These are phyloP conservation scores for Drosophila mercatorum DNA, from an alignment of 2,888 invertebrate species.

Conservation along the genomic window DNA sequence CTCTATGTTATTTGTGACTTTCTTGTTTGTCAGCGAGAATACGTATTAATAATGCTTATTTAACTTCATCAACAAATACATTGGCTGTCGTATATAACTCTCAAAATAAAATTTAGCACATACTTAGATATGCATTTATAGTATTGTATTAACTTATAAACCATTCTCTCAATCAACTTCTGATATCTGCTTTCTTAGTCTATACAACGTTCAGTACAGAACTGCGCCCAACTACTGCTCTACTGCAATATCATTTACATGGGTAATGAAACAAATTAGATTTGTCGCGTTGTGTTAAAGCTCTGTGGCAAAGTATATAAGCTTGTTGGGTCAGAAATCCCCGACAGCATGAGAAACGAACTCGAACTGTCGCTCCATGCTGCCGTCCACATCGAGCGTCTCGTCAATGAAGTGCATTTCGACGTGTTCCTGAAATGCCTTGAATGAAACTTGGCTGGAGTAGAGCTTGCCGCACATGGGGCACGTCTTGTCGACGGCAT, in stretches of 20 bases:
- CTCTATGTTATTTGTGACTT: not conserved
- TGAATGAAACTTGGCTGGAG: slow-evolving; percentile 86
- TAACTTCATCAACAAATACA: not conserved
- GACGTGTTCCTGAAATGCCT: slow-evolving; percentile 90
- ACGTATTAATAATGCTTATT: not conserved
- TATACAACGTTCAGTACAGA: slow-evolving; percentile 13
- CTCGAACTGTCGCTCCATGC: slow-evolving; percentile 86
- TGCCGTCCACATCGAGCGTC: slow-evolving; percentile 85
- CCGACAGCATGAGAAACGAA: slow-evolving; percentile 84
- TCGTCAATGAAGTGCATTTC: slow-evolving; percentile 90
- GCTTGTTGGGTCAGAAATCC: slow-evolving; percentile 83
- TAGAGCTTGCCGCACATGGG: slow-evolving; percentile 90
- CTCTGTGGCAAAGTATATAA: slow-evolving; percentile 82
- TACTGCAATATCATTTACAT: not conserved
- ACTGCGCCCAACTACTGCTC: not conserved
- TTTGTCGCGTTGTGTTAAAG: slow-evolving; percentile 55
- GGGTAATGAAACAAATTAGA: slow-evolving; percentile 5
- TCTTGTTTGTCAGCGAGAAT: not conserved
- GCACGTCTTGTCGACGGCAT: slow-evolving; percentile 87
- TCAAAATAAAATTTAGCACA: not conserved
- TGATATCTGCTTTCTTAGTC: slow-evolving; percentile 23
- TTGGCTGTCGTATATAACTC: not conserved
- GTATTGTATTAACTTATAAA: slow-evolving; percentile 2
- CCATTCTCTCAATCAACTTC: slow-evolving; percentile 1
- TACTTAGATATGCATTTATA: not conserved